Evolutionary conservation across 2,113 vertebrate genomes (phyloP).

Genomic region (Cinclus cinclus): DNA sequence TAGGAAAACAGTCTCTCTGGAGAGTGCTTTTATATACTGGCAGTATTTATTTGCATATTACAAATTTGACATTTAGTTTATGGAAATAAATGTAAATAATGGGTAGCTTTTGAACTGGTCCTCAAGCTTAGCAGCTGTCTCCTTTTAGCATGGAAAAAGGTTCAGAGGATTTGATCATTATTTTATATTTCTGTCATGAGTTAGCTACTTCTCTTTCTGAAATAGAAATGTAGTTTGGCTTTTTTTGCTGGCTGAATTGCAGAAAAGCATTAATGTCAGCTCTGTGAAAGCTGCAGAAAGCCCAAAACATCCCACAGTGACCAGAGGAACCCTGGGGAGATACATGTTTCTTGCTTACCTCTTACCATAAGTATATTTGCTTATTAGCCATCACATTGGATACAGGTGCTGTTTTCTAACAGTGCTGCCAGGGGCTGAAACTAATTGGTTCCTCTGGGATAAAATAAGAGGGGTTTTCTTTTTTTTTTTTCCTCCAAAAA

Average conservation of each 20-base stretch:
- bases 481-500: neutral
- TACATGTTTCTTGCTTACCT: neutral
- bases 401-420: neutral
- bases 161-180: neutral
- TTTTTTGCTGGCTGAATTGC: neutral
- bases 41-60: conserved; percentile 28
- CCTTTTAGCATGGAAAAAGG: neutral
- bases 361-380: neutral
- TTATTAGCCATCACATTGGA: neutral
- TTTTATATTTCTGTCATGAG: neutral
- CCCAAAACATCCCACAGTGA: neutral
- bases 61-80: neutral
- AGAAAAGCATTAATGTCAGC: neutral
- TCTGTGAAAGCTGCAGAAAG: neutral
- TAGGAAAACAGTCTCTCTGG: neutral
- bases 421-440: neutral
- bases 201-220: neutral
- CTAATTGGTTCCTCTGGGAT: conserved; percentile 58
- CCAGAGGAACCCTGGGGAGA: neutral
- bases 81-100: conserved; percentile 28
- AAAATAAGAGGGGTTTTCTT: neutral
- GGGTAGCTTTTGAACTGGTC: neutral
- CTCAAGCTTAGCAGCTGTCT: neutral
- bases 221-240: neutral
- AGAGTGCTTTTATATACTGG: neutral